Evolutionary conservation across 2,888 invertebrate species (phyloP), one percentile per base, ranked within the genome.

Genomic region (Anthophora plumipes): DNA sequence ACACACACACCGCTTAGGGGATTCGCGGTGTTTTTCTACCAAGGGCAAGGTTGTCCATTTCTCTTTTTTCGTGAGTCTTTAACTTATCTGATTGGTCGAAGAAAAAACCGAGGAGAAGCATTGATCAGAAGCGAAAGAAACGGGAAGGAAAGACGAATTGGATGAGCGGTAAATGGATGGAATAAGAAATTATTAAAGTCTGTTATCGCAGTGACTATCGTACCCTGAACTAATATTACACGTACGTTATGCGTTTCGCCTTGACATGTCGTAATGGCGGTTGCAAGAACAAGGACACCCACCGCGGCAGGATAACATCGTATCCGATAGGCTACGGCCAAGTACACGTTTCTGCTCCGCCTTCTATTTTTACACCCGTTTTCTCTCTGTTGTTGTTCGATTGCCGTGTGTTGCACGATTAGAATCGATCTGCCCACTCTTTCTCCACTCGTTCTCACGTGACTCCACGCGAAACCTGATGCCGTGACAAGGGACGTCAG

Each of bases 251-350:
- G 84, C 79, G 85, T 84, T 77, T 87, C 78, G 88, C 90, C 91
- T 91, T 91, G 91, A 90, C 90, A 91, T 84, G 84, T 72, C 84
- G 82, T 74, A 85, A 85, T 85, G 89, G 86, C 87, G 84, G 88
- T 88, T 84, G 87, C 82, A 77, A 83, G 87, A 88, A 83, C 90
- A 90, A 91, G 90, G 91, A 86, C 89, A 85, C 61, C 77, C 77
- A 74, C 67, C 87, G 86, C 80, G 77, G 77, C 84, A 85, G 89
- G 88, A 89, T 89, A 89, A 86, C 84, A 89, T 89, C 88, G 83
- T 74, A 69, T 81, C 74, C 82, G 83, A 82, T 85, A 89, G 79
- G 78, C 85, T 85, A 84, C 85, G 87, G 85, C 88, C 88, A 88
- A 87, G 88, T 88, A 84, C 85, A 84, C 77, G 75, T 80, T n/a